Percentiles rank a stretch among this genome's conserved stretches.
phyloP scores from a whole-genome alignment of 2,888 invertebrate genomes.

The Marronus borbonicus region DNA sequence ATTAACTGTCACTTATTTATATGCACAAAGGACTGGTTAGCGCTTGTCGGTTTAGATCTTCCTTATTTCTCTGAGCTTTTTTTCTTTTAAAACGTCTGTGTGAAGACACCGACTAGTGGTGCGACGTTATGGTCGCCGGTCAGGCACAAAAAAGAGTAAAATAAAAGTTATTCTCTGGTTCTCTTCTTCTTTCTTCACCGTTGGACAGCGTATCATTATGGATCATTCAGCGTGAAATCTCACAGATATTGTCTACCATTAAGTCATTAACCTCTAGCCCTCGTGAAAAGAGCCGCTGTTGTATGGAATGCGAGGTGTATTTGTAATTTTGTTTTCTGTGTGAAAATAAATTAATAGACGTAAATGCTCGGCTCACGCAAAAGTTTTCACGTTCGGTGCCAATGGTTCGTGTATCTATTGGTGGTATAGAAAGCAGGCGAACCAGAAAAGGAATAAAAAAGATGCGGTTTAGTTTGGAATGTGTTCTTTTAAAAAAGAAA shows the following conservation, averaged over 20 bases:
- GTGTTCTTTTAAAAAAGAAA: constrained; percentile 31
- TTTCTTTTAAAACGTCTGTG: constrained; percentile 19
- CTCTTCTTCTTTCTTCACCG: too few species aligned
- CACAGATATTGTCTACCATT: constrained; percentile 64
- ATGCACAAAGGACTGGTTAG: constrained; percentile 16
- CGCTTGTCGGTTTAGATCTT: constrained; percentile 13
- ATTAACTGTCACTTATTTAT: constrained; percentile 5
- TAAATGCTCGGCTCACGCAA: constrained; percentile 41
- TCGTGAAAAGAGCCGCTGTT: constrained; percentile 50
- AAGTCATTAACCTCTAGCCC: constrained; percentile 63
- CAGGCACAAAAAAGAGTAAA: constrained; percentile 54
- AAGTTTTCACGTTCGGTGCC: constrained; percentile 17
- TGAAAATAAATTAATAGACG: constrained; percentile 45
- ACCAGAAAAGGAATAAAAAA: constrained; percentile 15
- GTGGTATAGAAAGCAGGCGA: neutral
- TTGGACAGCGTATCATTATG: constrained; percentile 60
- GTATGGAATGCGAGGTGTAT: constrained; percentile 50
- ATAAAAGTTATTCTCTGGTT: constrained; percentile 48
- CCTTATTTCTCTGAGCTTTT: constrained; percentile 20
- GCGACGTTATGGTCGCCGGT: constrained; percentile 56
- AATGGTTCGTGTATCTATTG: neutral
- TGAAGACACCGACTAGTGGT: constrained; percentile 40
- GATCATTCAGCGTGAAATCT: constrained; percentile 65
- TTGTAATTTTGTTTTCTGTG: constrained; percentile 50
- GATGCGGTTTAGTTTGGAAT: constrained; percentile 25